Evolutionary conservation across 1,140 invertebrate species (phyloP).

Genomic region (Lasioglossum baleicum): DNA sequence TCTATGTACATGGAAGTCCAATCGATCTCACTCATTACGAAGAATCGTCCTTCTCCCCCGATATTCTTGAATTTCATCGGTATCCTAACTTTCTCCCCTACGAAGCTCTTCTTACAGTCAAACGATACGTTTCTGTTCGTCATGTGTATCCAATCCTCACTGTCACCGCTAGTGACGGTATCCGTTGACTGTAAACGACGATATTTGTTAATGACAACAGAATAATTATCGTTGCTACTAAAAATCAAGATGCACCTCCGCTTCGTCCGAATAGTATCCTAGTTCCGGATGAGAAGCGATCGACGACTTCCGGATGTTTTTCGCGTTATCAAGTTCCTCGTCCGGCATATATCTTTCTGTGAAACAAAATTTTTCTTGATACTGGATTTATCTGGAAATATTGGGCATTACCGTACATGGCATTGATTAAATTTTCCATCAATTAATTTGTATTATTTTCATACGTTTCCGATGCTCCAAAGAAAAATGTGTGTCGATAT

Average conservation of each 20-base stretch:
- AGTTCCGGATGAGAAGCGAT: neutral
- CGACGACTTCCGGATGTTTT: too few relatives aligned
- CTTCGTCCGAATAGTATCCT: neutral
- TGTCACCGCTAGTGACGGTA: neutral
- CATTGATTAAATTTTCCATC: too few relatives aligned
- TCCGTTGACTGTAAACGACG: neutral
- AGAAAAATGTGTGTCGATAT: too few relatives aligned
- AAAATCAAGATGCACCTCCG: neutral
- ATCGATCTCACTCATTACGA: slow-evolving; percentile 71
- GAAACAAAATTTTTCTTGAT: neutral
- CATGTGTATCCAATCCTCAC: neutral
- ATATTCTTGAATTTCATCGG: slow-evolving; percentile 63
- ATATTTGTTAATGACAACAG: too few relatives aligned
- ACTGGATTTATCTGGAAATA: too few relatives aligned
- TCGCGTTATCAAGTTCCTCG: too few relatives aligned
- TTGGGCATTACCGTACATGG: too few relatives aligned
- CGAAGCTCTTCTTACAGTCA: slow-evolving; percentile 68
- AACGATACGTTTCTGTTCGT: slow-evolving; percentile 42
- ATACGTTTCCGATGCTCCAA: too few relatives aligned
- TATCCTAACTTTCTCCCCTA: slow-evolving; percentile 62
- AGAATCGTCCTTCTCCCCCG: slow-evolving; percentile 69
- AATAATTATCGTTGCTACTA: neutral
- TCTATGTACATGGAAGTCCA: slow-evolving; percentile 68
- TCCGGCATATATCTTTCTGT: neutral
- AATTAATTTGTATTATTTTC: too few relatives aligned